Conservation (phyloP, 2,888 invertebrate genomes). For the Dynastes grantii region DNA sequence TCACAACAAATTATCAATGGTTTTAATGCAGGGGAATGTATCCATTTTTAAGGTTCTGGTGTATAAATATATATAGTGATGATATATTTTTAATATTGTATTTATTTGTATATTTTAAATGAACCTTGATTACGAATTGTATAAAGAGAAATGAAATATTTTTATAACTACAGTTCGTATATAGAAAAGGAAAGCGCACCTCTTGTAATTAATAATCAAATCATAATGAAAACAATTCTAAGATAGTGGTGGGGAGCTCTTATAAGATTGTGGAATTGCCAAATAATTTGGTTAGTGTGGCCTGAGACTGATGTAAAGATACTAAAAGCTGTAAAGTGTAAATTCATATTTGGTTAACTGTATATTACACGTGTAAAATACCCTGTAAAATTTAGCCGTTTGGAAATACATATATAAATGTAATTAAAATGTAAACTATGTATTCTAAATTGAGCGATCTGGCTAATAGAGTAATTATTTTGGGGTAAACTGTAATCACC, state of each 20-base stretch:
- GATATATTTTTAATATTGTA: constrained; percentile 52
- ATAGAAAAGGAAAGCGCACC: constrained; percentile 22
- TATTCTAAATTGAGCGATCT: constrained; percentile 62
- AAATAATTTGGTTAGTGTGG: constrained; percentile 64
- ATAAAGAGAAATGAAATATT: constrained; percentile 51
- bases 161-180: constrained; percentile 48
- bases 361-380: constrained; percentile 70
- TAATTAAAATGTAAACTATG: constrained; percentile 61
- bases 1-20: too few relatives aligned
- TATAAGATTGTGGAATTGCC: constrained; percentile 62
- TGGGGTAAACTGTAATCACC: constrained; percentile 52
- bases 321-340: constrained; percentile 71
- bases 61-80: constrained; percentile 51
- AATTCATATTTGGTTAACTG: constrained; percentile 70
- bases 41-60: constrained; percentile 45
- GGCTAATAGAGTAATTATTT: constrained; percentile 54
- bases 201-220: constrained; percentile 21
- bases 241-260: constrained; percentile 58
- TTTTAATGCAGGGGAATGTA: not conserved
- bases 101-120: constrained; percentile 53
- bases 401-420: constrained; percentile 61
- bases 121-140: constrained; percentile 49
- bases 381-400: constrained; percentile 70
- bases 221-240: constrained; percentile 17
- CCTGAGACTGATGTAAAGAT: constrained; percentile 72